Conservation (phyloP, 2,888 invertebrate species). For the Odontocolon sp. region DNA sequence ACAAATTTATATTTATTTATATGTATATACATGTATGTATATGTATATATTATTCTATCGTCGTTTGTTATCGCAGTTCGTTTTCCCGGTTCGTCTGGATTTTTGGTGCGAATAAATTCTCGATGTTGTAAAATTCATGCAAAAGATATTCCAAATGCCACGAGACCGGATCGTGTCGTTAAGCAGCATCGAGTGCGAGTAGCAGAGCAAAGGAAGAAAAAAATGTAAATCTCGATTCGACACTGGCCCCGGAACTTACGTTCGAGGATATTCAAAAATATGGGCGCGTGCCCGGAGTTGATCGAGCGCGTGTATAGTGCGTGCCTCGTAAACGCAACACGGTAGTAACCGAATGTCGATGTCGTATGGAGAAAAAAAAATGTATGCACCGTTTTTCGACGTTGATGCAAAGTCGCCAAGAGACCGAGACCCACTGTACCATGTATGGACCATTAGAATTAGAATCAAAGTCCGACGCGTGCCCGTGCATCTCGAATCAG, state of each 20-base stretch:
- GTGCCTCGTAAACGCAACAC: background rate
- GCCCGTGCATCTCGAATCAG: conserved; percentile 68
- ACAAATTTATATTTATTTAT: conserved; percentile 46
- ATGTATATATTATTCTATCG: conserved; percentile 29
- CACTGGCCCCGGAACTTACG: conserved; percentile 32
- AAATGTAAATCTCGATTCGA: conserved; percentile 55
- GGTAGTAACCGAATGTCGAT: conserved; percentile 46
- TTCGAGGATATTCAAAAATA: conserved; percentile 54
- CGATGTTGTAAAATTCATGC: conserved; percentile 20
- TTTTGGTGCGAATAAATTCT: background rate
- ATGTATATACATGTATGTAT: no score
- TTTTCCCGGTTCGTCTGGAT: background rate
- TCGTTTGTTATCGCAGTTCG: conserved; percentile 21
- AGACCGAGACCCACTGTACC: conserved; percentile 41
- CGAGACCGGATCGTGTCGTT: conserved; percentile 54
- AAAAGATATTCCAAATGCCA: conserved; percentile 53
- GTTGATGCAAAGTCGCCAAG: conserved; percentile 38
- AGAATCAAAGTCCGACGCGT: conserved; percentile 75
- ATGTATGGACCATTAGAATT: conserved; percentile 73
- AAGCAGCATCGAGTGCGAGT: background rate
- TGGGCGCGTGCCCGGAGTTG: conserved; percentile 57
- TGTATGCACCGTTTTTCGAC: conserved; percentile 59
- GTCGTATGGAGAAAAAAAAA: conserved; percentile 27
- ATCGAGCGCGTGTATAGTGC: conserved; percentile 12
- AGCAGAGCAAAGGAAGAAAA: conserved; percentile 27